Conservation (phyloP, 2,888 invertebrate species). For the Phymatocera aterrima region DNA sequence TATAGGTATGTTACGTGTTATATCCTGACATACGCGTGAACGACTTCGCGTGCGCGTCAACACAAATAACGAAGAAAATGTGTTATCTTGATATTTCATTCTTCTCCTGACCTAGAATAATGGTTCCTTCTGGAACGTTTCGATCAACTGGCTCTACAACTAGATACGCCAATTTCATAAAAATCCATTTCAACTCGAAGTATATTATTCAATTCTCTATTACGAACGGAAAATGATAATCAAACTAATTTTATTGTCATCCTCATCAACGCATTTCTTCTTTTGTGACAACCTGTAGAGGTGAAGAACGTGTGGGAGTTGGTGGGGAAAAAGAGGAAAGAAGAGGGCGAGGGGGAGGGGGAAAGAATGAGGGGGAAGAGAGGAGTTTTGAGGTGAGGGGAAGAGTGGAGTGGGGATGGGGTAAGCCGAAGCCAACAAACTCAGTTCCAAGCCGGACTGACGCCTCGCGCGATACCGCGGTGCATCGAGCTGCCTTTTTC, state of each 20-base stretch:
- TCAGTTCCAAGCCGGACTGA: conserved; percentile 69
- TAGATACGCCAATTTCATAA: too few species aligned
- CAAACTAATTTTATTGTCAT: too few species aligned
- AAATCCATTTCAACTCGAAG: neutral
- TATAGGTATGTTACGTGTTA: too few species aligned
- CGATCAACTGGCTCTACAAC: neutral
- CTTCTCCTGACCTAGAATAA: neutral
- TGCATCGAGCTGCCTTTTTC: conserved; percentile 34
- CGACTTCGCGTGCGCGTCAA: too few species aligned
- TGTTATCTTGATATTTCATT: neutral
- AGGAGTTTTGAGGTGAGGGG: conserved; percentile 45
- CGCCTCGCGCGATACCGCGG: conserved; percentile 62
- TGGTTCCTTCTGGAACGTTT: neutral
- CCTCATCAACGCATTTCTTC: neutral
- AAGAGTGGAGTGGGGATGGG: conserved; percentile 58
- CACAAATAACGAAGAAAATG: neutral
- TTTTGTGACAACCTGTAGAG: conserved; percentile 43
- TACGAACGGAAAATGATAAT: too few species aligned
- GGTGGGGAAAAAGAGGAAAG: conserved; percentile 17
- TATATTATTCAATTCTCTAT: neutral
- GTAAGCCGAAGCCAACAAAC: conserved; percentile 73
- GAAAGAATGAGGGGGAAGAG: conserved; percentile 20
- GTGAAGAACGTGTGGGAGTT: conserved; percentile 48
- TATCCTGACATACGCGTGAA: neutral
- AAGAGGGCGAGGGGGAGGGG: conserved; percentile 38